Base-by-base conservation (phyloP, 2,888 invertebrate genomes). In the Phaonia tiefii region DNA sequence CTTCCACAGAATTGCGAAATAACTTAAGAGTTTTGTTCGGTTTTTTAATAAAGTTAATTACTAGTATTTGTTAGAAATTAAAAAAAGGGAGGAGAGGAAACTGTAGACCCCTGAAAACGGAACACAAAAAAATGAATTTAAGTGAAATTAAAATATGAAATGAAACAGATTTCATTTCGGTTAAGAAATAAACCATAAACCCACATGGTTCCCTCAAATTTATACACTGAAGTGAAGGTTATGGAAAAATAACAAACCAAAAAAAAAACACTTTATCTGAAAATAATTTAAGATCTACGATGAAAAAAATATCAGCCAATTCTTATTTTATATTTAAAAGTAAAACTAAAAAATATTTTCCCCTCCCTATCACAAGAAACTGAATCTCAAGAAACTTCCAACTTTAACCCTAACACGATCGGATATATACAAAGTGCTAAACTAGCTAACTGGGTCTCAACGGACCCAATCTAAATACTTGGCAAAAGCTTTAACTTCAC, bases 141-240 rank as follows among this genome's bases (percentile, higher is more conserved):
- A 31, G n/a, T 31, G 31, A 31, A 31, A 31, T 31, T 31, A 5
- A 5, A 31, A 20, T 2, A 7, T 20, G 49, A 49, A 49, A 49
- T 4, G 4, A 49, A 49, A 49, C 49, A 49, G 49, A 49, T 49
- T 49, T 49, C 49, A 7, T 49, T 49, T 49, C 49, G 49, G 20
- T 49, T 49, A 20, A n/a, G n/a, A n/a, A 49, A 49, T 10, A 20
- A 49, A 49, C 49, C 49, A 49, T 20, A 20, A 20, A 15, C 49
- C 49, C 49, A 20, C 20, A 17, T 31, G 31, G 31, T 31, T 31
- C 31, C 8, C 31, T 31, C 46, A 46, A 3, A 5, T 13, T 46
- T 46, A 4, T 8, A 42, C 42, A 46, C 17, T 46, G n/a, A 15
- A 17, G 2, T 42, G 42, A n/a, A 11, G 13, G 13, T 42, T 42